phyloP scores from a whole-genome alignment of 1,140 invertebrate genomes.

The Conus ventricosus region DNA sequence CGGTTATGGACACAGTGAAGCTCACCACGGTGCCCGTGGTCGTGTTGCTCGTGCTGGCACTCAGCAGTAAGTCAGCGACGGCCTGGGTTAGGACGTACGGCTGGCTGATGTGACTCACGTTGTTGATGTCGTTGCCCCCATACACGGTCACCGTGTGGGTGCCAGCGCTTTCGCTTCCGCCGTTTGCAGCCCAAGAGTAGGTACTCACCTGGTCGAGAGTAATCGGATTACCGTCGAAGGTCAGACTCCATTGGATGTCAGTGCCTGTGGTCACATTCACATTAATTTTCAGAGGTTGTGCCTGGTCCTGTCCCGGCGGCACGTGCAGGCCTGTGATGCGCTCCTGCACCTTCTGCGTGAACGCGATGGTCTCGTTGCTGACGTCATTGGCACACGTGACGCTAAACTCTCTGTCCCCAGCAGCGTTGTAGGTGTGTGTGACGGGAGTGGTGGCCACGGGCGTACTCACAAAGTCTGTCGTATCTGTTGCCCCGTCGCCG shows the following conservation, averaged over 20 bases:
- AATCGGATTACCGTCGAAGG: constrained; percentile 35
- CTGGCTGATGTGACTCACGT: constrained; percentile 22
- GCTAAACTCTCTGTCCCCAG: constrained; percentile 41
- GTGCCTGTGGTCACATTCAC: constrained; percentile 47
- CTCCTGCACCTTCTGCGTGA: constrained; percentile 43
- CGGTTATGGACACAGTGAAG: constrained; percentile 45
- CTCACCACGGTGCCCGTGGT: constrained; percentile 32
- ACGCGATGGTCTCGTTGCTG: background rate
- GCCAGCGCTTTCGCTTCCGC: background rate
- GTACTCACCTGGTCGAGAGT: background rate
- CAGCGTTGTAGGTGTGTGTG: constrained; percentile 40
- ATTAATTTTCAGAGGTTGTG: constrained; percentile 27
- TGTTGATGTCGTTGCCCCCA: constrained; percentile 53
- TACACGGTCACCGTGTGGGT: constrained; percentile 44
- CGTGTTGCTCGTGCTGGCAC: constrained; percentile 27
- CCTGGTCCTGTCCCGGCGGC: constrained; percentile 44
- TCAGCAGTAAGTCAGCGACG: constrained; percentile 38
- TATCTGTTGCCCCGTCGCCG: constrained; percentile 39
- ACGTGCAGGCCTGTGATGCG: constrained; percentile 49
- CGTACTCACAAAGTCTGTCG: constrained; percentile 28
- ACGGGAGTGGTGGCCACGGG: constrained; percentile 9
- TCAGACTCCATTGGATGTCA: constrained; percentile 38
- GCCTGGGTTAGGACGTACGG: constrained; percentile 52
- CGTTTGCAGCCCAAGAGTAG: background rate
- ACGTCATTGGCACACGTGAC: constrained; percentile 56